Base-by-base conservation (phyloP, 2,797 vertebrate genomes). In the Sorex maritimensis region DNA sequence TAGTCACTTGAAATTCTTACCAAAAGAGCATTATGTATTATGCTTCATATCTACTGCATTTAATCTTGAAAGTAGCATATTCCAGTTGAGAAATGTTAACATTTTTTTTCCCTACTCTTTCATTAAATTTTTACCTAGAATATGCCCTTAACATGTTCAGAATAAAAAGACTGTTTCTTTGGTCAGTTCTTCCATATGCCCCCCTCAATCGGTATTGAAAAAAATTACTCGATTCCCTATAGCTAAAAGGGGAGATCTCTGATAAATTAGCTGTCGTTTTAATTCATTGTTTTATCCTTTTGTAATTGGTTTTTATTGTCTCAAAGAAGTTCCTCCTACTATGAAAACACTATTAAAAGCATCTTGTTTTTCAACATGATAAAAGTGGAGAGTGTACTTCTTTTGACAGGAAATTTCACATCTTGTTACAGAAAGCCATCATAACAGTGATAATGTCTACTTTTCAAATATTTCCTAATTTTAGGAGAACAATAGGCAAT, bases 361-460 rank as follows among this genome's bases (percentile, higher is more conserved):
- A 24, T 77, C 81, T 88, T 82, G 46, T 86, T 90, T 44, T 93
- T 84, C 86, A 63, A 74, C 88, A 23, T 74, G 82, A 81, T 55
- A 74, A 88, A 94, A 94, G 91, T n/a, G 69, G 68, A 95, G 79
- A 77, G n/a, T 73, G 26, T 13, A 10, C 34, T 78, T 90, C 92
- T 92, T 95, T 93, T 80, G 91, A 95, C 91, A 96, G 94, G 72
- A 78, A 93, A 87, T 69, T 82, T 96, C 91, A 80, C 81, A 91
- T 78, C 79, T 91, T 80, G 24, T 92, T 92, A 91, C 81, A 61
- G 75, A 91, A 92, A 95, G 86, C 63, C 5, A 3, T 92, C 94
- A 93, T 72, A 95, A 61, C 91, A 94, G 41, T 90, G 87, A 94
- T 94, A 93, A 83, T 49, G 82, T 88, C 92, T 86, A 75, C 46